Evolutionary conservation across 2,888 invertebrate genomes (phyloP), one percentile per base, ranked within the genome.

Genomic region (Heliconius hortense): DNA sequence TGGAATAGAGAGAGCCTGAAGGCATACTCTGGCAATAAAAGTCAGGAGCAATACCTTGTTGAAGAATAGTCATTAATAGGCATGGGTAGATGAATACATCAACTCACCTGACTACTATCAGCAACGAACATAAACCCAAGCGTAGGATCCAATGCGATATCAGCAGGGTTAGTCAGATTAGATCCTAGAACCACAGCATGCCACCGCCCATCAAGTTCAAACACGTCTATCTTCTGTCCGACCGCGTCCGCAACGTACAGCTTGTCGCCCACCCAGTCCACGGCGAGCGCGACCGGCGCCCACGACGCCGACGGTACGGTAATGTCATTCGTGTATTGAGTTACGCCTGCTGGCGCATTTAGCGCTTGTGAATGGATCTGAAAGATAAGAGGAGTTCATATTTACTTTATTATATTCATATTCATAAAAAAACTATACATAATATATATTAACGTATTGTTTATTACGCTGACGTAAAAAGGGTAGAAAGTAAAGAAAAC

Each of bases 201-300:
- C 94, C 96, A 96, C 74, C 96, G 95, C 0, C 97, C 98, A 82
- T 96, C 96, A 81, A 98, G 92, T 88, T 98, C 98, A 86, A 98
- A 98, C 0, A 99, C 97, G 87, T 99, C 99, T 76, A 99, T 96
- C 86, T 93, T 98, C 88, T 98, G 98, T 0, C 98, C 98, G 31
- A 98, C 95, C 28, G 97, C 96, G 89, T 99, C 99, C 0, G 98
- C 98, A 28, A 99, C 97, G 90, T 99, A 99, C 13, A 99, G 95
- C 88, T 99, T 99, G 88, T 98, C 97, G 0, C 98, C 98, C 64
- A 99, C 96, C 98, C 99, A 99, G 92, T 99, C 99, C 24, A 99
- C 97, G 13, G 99, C 99, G 71, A 99, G 88, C 0, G 98, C 97
- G 0, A 97, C 97, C 0, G 98, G 98, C 0, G 97, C 95, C 98